phyloP scores from a whole-genome alignment of 2,797 vertebrate species.

The Cyprinella venusta region DNA sequence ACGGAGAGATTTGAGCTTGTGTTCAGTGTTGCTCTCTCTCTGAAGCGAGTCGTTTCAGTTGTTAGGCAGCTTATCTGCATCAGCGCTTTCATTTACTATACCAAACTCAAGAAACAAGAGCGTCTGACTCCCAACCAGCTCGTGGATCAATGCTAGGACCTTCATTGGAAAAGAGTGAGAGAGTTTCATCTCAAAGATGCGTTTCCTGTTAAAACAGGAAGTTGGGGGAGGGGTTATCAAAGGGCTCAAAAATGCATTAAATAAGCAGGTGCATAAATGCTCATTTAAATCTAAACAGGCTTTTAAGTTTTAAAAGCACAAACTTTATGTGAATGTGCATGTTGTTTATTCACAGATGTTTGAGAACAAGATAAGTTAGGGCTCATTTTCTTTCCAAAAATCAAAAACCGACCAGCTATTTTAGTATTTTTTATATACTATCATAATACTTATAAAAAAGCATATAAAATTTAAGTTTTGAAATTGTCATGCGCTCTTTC shows the following conservation, averaged over 20 bases:
- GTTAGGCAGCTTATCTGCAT: slow-evolving; percentile 56
- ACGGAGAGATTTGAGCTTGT: slow-evolving; percentile 47
- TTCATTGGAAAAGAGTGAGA: background rate
- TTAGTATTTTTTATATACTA: background rate
- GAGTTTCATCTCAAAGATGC: background rate
- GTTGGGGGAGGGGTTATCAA: slow-evolving; percentile 45
- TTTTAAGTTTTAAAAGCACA: background rate
- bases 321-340: background rate
- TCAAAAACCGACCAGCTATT: background rate
- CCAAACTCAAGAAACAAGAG: slow-evolving; percentile 44
- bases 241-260: slow-evolving; percentile 56
- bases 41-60: slow-evolving; percentile 53
- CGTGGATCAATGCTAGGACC: slow-evolving; percentile 30
- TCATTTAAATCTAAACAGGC: background rate
- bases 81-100: slow-evolving; percentile 54
- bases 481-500: background rate
- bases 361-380: background rate
- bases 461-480: background rate
- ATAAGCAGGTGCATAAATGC: background rate
- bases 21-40: slow-evolving; percentile 41
- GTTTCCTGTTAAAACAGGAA: background rate
- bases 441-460: background rate
- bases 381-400: background rate
- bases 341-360: background rate
- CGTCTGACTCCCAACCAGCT: slow-evolving; percentile 34